Evolutionary conservation across 1,140 invertebrate species (phyloP).

Genomic region (Glossosoma conforme): DNA sequence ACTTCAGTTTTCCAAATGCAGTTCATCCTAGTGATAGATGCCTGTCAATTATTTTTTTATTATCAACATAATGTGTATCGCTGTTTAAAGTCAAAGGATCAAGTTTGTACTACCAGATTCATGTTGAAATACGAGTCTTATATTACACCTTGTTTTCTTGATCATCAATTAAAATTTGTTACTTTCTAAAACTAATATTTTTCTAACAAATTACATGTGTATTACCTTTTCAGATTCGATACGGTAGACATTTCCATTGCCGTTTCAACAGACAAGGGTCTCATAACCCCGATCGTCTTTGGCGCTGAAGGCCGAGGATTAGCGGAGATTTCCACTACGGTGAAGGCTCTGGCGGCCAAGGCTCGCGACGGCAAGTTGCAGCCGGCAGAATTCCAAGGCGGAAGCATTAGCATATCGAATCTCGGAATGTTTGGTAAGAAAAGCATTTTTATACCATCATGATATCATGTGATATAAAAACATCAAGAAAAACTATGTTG

Average conservation of each 20-base stretch:
- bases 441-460: not conserved
- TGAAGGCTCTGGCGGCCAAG: conserved; percentile 81
- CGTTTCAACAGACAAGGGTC: conserved; percentile 89
- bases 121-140: too few relatives aligned
- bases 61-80: too few relatives aligned
- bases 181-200: too few relatives aligned
- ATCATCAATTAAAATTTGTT: too few relatives aligned
- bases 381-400: conserved; percentile 96
- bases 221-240: conserved; percentile 57
- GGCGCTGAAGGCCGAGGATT: conserved; percentile 91
- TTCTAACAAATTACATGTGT: not conserved
- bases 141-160: too few relatives aligned
- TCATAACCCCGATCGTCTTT: conserved; percentile 98
- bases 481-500: too few relatives aligned
- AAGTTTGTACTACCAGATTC: too few relatives aligned
- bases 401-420: conserved; percentile 87
- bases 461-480: not conserved
- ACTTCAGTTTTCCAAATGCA: too few relatives aligned
- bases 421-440: conserved; percentile 91
- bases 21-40: too few relatives aligned
- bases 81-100: too few relatives aligned
- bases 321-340: conserved; percentile 78
- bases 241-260: conserved; percentile 95
- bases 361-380: conserved; percentile 92
- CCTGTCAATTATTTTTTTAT: too few relatives aligned